Evolutionary conservation across 2,113 vertebrate species (phyloP).

Genomic region (Anguilla japonica): DNA sequence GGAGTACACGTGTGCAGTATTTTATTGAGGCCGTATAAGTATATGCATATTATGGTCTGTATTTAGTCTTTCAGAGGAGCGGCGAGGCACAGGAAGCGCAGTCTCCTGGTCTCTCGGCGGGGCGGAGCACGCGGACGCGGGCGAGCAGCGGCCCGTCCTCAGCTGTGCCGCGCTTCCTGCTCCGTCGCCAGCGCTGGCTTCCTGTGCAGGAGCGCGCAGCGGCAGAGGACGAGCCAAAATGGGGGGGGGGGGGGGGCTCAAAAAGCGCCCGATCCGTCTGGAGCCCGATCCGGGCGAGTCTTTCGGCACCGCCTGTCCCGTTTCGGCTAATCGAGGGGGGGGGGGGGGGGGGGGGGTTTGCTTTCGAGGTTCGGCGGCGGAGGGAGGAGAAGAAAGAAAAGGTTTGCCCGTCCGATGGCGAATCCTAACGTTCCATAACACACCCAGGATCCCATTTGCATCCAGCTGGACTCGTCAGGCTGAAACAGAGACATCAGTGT

Average conservation of each 20-base stretch:
- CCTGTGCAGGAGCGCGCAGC: background rate
- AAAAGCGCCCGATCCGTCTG: background rate
- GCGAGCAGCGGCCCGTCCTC: background rate
- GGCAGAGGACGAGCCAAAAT: background rate
- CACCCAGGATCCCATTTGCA: constrained; percentile 29
- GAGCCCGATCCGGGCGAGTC: background rate
- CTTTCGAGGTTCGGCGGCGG: background rate
- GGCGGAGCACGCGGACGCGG: background rate
- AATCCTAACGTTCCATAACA: constrained; percentile 31
- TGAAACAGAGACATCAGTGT: background rate
- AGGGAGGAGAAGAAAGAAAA: background rate
- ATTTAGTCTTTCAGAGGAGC: background rate
- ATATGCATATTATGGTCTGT: background rate
- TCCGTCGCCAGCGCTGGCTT: background rate
- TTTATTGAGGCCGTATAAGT: background rate
- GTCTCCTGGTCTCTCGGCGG: background rate
- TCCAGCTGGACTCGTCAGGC: constrained; percentile 36
- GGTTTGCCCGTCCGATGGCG: constrained; percentile 8
- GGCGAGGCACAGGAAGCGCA: background rate
- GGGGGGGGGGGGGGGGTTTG: background rate
- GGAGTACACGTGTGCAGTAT: background rate
- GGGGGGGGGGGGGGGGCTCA: background rate
- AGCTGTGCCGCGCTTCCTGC: background rate
- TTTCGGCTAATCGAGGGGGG: background rate
- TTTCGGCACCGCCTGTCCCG: background rate